Evolutionary conservation across 2,888 invertebrate genomes (phyloP).

Genomic region (Eustalomyia histrio): DNA sequence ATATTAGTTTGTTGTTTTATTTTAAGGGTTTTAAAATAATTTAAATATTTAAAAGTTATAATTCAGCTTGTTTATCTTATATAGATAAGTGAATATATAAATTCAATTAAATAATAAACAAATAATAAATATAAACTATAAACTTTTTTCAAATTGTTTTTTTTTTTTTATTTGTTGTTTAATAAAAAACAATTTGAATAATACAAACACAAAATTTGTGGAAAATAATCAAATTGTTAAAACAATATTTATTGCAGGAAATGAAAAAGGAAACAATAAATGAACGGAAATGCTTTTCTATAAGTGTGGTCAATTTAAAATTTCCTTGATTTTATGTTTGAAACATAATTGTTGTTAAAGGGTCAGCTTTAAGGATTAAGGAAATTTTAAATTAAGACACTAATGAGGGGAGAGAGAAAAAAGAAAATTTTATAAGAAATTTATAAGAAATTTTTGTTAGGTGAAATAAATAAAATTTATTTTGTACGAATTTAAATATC

Average conservation of each 20-base stretch:
- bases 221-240: too few relatives aligned
- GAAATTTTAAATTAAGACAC: constrained; percentile 53
- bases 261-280: neutral
- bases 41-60: constrained; percentile 5
- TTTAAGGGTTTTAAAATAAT: constrained; percentile 5
- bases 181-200: too few relatives aligned
- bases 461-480: constrained; percentile 1
- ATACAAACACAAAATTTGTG: too few relatives aligned
- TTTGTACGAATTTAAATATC: too few relatives aligned
- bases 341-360: constrained; percentile 22
- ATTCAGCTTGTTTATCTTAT: constrained; percentile 17
- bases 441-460: too few relatives aligned
- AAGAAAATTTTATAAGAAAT: too few relatives aligned
- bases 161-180: too few relatives aligned
- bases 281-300: neutral
- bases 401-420: too few relatives aligned
- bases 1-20: constrained; percentile 31
- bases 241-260: too few relatives aligned
- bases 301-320: constrained; percentile 57
- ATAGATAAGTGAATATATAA: constrained; percentile 14
- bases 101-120: constrained; percentile 8
- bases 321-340: constrained; percentile 30
- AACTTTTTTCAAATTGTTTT: too few relatives aligned
- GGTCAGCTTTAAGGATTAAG: constrained; percentile 47
- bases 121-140: neutral